Base-by-base conservation (phyloP, 30 jellyfish, hydroid and myxozoan genomes). In the Hydra vulgaris region DNA sequence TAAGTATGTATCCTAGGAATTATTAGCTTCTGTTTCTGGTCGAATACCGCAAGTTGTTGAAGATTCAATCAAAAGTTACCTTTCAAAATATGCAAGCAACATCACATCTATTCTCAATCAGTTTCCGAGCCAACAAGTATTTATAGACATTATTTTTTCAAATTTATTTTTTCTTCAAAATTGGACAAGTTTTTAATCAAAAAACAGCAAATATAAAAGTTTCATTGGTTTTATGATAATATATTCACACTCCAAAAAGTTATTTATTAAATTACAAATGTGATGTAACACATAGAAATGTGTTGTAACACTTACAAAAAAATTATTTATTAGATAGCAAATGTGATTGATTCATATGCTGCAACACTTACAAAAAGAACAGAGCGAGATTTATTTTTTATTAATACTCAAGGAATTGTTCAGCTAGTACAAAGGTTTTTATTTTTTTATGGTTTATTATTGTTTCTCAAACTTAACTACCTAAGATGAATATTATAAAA, bases 61-160 rank as follows among this genome's bases (percentile, higher is more conserved):
- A 66, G 96, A 91, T 67, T 56, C 66, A 27, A 87, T 91, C 54
- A 91, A 78, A 55, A 78, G 74, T 7, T 81, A 82, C 54, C 84
- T 91, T 23, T 54, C 83, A 26, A 88, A 81, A 78, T 91, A 91
- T 80, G 85, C 98, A 56, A 86, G 96, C 90, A 91, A 91, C 78
- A 83, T 86, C 74, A 91, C 98, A 23, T 86, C 98, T 18, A 91
- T 91, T 23, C 78, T 91, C 25, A 87, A 90, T n/a, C 88, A 84
- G 66, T 91, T 91, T 77, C 98, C 98, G 7, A 91, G 98, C 79
- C 98, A 91, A 66, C 96, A 91, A 96, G 98, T 91, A 86, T 24
- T 18, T 21, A 27, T 0, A n/a, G 25, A 26, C 81, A 25, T 8
- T 7, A 26, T 54, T 73, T 17, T n/a, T 17, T 18, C n/a, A n/a